Conservation (phyloP, 2,888 invertebrate species). For the Halictus ligatus region DNA sequence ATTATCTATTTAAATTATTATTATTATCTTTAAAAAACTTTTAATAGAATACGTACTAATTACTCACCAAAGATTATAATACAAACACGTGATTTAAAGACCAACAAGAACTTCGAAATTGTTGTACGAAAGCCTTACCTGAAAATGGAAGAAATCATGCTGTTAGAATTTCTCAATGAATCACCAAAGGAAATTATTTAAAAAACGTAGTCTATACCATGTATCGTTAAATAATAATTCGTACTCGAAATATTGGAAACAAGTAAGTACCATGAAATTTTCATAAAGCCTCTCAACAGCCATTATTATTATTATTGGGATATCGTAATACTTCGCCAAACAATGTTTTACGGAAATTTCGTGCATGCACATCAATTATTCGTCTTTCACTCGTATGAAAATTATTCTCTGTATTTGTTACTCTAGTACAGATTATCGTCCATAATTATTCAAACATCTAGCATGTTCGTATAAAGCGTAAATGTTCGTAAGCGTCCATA, state of each 20-base stretch:
- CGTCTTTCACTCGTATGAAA: neutral
- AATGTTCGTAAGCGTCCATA: neutral
- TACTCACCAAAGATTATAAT: neutral
- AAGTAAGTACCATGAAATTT: neutral
- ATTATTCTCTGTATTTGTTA: neutral
- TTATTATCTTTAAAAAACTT: too few species aligned
- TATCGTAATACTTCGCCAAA: neutral
- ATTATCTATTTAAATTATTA: too few species aligned
- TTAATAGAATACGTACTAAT: too few species aligned
- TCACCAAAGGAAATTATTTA: neutral
- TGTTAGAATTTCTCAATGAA: neutral
- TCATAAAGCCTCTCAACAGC: neutral
- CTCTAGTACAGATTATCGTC: neutral
- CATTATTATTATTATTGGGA: neutral
- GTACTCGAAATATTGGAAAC: neutral
- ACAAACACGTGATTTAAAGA: neutral
- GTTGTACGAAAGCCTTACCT: neutral
- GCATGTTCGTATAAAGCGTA: neutral
- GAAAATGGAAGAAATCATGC: neutral
- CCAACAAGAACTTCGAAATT: too few species aligned
- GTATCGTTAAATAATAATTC: neutral
- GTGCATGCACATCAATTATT: neutral
- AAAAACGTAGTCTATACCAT: too few species aligned
- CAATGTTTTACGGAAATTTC: neutral
- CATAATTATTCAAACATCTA: neutral